Evolutionary conservation across 2,113 vertebrate species (phyloP).

Genomic region (Mungos mungo): DNA sequence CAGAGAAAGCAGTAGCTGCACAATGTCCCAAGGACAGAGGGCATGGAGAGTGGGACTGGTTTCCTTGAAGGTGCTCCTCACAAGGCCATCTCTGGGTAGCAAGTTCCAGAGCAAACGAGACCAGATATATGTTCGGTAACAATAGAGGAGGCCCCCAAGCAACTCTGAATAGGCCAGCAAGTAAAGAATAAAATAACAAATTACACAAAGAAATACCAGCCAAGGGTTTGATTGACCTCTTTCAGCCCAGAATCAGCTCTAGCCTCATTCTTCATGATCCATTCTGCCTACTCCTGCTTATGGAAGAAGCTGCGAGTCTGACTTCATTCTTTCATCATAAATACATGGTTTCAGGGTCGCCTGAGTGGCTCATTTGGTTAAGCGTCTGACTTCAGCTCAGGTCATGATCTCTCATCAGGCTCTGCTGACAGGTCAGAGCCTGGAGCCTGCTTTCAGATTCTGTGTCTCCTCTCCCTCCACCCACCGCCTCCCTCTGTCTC

Average conservation of each 20-base stretch:
- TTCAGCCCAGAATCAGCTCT: background rate
- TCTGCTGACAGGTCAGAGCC: too few relatives aligned
- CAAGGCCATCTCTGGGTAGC: background rate
- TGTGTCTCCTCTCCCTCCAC: too few relatives aligned
- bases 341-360: background rate
- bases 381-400: too few relatives aligned
- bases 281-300: background rate
- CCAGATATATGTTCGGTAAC: background rate
- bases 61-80: background rate
- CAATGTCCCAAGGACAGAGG: background rate
- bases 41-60: background rate
- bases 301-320: background rate
- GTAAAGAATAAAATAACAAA: slow-evolving; percentile 11
- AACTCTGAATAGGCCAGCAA: background rate
- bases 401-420: too few relatives aligned
- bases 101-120: background rate
- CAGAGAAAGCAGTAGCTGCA: background rate
- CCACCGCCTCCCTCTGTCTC: too few relatives aligned
- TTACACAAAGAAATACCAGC: background rate
- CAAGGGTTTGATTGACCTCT: background rate
- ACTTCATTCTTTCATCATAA: background rate
- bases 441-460: too few relatives aligned
- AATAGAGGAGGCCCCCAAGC: background rate
- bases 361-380: too few relatives aligned
- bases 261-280: background rate